Conservation (phyloP, 2,797 vertebrate species). For the Sebastolobus altivelis region DNA sequence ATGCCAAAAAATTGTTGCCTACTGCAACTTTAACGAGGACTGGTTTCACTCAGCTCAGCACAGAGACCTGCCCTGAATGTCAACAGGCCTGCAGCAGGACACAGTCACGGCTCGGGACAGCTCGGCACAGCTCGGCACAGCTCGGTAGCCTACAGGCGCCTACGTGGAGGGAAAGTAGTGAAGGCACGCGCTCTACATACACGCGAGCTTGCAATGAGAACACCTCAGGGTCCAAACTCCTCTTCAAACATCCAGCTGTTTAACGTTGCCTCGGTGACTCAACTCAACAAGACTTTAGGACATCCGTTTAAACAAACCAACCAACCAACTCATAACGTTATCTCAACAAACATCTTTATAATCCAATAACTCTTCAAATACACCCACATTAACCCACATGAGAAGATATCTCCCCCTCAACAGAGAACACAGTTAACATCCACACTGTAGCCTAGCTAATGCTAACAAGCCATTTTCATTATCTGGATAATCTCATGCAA, state of each 20-base stretch:
- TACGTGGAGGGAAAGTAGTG: background rate
- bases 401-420: background rate
- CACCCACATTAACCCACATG: background rate
- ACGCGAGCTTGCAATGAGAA: too few species aligned
- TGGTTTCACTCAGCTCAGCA: background rate
- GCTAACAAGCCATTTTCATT: background rate
- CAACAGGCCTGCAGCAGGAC: slow-evolving; percentile 21
- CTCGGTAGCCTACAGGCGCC: too few species aligned
- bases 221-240: background rate
- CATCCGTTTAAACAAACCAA: background rate
- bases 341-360: background rate
- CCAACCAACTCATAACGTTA: background rate
- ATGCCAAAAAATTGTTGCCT: too few species aligned
- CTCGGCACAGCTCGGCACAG: too few species aligned
- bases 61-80: slow-evolving; percentile 28
- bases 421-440: background rate
- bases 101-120: slow-evolving; percentile 3
- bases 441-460: slow-evolving; percentile 1
- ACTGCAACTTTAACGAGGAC: background rate
- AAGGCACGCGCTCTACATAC: too few species aligned
- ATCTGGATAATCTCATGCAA: fast-evolving
- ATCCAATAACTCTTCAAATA: background rate
- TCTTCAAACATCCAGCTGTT: background rate
- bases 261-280: background rate
- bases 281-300: too few species aligned